A percentile compares a stretch with the other conserved stretches of the same genome.
phyloP scores from a whole-genome alignment of 2,888 invertebrate genomes.

The Zele albiditarsus region DNA sequence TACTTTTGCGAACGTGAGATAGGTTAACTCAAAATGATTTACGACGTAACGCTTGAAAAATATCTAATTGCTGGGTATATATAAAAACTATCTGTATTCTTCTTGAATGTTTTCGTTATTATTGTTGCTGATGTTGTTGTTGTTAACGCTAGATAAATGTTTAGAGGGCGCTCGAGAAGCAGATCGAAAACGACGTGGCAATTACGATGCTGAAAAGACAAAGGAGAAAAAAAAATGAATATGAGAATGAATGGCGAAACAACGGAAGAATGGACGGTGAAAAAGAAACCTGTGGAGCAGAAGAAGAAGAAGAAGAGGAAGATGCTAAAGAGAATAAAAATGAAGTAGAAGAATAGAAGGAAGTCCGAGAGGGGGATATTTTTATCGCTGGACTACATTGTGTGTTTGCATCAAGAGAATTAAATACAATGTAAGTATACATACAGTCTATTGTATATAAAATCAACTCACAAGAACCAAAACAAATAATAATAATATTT shows the following conservation, averaged over 20 bases:
- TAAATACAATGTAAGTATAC: too few relatives aligned
- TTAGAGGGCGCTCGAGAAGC: constrained; percentile 1
- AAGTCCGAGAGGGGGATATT: not conserved
- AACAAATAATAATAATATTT: too few relatives aligned
- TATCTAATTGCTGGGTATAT: not conserved
- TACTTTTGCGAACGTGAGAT: not conserved
- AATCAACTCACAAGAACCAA: too few relatives aligned
- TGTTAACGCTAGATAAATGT: constrained; percentile 5
- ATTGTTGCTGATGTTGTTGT: not conserved
- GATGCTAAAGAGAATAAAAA: not conserved
- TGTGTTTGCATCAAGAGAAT: not conserved
- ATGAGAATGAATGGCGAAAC: not conserved
- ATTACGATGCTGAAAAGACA: constrained; percentile 21
- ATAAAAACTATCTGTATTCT: not conserved
- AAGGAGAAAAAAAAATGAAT: not conserved
- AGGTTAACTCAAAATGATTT: constrained; percentile 11
- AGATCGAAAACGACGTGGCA: not conserved
- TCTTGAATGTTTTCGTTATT: not conserved
- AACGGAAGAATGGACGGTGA: not conserved
- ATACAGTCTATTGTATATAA: too few relatives aligned
- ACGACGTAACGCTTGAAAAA: constrained; percentile 2
- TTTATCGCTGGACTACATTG: not conserved
- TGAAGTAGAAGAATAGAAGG: not conserved
- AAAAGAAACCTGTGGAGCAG: constrained; percentile 8
- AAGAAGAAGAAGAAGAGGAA: not conserved